Evolutionary conservation across 2,888 invertebrate genomes (phyloP), one percentile per base, ranked within the genome.

Genomic region (Cybosia mesomella): DNA sequence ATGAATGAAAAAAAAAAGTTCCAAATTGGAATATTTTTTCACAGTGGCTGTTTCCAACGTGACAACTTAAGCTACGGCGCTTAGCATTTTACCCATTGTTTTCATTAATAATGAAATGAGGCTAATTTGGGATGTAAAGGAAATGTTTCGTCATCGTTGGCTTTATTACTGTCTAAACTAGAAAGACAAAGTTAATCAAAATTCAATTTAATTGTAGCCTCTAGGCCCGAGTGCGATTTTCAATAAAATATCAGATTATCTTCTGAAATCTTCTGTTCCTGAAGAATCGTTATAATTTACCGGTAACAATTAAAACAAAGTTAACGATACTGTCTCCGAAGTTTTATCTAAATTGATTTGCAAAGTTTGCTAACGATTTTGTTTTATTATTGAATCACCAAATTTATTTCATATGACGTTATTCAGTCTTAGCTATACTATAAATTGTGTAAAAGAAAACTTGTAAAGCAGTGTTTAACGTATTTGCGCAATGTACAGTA

Each of bases 331-430:
- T 18, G 11, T 58, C 5, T 58, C 18, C 34, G 24, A 49, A 64
- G 43, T 58, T 49, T 61, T 32, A 58, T 59, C 24, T 5, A 36
- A 39, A n/a, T 59, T 53, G 18, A 32, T 9, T 21, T 28, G 28
- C 18, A 32, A 64, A 58, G 57, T 58, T 64, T 28, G 21, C 5
- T 57, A 64, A 43, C 21, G 43, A 43, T 36, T 57, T 58, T 58
- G 28, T 43, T n/a, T n/a, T 55, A 18, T 28, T 55, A 24, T 11
- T 62, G 21, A 22, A 28, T 15, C 5, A 43, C 21, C 22, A 32
- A n/a, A 36, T 8, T 36, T 36, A 36, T 49, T 43, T 49, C 18
- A 43, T 18, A 43, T 43, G 43, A 43, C 18, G 39, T 15, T 39
- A 39, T 15, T 4, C 43, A 28, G 28, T 28, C 28, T 28, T 28